Conservation (phyloP, 2,113 vertebrate genomes). For the Buteo buteo region DNA sequence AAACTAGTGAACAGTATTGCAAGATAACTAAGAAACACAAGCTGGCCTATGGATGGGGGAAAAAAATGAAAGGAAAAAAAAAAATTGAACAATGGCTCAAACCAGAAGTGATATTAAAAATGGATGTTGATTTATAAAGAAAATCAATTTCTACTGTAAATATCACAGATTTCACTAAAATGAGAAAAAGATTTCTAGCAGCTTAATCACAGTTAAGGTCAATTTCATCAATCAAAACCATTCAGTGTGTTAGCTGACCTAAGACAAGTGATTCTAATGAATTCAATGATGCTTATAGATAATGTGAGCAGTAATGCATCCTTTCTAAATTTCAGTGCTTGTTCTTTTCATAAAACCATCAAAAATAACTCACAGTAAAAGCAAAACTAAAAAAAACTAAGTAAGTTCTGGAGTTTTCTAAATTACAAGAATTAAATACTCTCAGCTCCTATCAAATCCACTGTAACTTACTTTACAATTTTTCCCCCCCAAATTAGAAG, state of each 20-base stretch:
- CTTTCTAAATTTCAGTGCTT: neutral
- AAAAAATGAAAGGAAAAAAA: neutral
- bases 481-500: neutral
- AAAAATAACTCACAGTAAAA: neutral
- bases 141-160: neutral
- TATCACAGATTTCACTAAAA: constrained; percentile 10
- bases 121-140: neutral
- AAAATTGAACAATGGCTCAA: neutral
- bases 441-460: neutral
- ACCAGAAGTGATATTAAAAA: neutral
- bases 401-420: neutral
- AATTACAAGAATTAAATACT: neutral
- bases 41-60: neutral
- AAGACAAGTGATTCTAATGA: neutral
- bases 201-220: neutral
- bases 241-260: neutral
- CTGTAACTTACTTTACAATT: neutral
- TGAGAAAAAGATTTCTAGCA: neutral
- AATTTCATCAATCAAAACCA: neutral
- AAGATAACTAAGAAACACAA: neutral
- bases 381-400: neutral
- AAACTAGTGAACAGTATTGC: neutral
- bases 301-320: neutral
- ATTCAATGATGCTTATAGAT: neutral
- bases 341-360: neutral